Percentiles rank a stretch among this genome's conserved stretches.
These are phyloP conservation scores for Eurystomus glaucurus DNA, from an alignment of 2,797 vertebrate genomes.

Conservation along the genomic window DNA sequence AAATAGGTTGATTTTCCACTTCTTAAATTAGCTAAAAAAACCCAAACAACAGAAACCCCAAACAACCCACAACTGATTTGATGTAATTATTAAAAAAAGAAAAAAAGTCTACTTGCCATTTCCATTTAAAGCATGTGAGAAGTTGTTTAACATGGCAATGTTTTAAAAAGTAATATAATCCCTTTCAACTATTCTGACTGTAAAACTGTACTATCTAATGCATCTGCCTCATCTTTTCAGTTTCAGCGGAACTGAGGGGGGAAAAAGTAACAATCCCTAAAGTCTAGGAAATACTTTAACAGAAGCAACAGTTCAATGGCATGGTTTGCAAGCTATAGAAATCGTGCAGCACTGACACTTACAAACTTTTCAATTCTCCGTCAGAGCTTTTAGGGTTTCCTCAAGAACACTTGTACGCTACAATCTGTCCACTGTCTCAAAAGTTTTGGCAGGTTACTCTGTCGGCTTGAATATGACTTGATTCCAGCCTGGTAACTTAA, in stretches of 20 bases:
- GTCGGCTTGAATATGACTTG: neutral
- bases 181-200: neutral
- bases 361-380: neutral
- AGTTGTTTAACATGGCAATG: neutral
- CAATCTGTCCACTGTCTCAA: neutral
- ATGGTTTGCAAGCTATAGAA: neutral
- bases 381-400: neutral
- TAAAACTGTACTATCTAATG: neutral
- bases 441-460: neutral
- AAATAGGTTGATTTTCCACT: neutral
- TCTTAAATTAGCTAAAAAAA: neutral
- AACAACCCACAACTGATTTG: neutral
- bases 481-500: neutral
- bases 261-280: neutral
- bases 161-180: neutral
- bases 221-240: neutral
- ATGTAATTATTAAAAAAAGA: fast-evolving
- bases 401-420: too few relatives aligned
- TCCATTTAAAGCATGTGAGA: neutral
- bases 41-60: too few relatives aligned
- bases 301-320: neutral
- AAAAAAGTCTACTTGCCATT: neutral
- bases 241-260: neutral
- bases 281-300: neutral
- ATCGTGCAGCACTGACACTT: neutral